Base-by-base conservation (phyloP, 2,113 vertebrate species). In the Petromus typicus region DNA sequence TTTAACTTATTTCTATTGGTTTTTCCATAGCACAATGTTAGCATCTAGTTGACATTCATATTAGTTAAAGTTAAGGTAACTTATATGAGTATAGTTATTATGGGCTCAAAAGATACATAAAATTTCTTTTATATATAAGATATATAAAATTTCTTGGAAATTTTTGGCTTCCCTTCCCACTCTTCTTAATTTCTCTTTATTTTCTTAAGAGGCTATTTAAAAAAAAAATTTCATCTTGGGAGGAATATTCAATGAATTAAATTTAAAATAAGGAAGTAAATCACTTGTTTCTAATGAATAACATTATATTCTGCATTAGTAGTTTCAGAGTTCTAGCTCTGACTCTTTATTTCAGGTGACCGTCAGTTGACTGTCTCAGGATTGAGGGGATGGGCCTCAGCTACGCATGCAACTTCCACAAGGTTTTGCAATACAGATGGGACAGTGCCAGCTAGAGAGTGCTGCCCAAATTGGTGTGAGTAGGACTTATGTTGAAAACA, bases 331-430 rank as follows among this genome's bases (percentile, higher is more conserved):
- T 67, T 89, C 94, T n/a, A 94, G 51, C 43, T 37, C 30, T 34
- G 51, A 84, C 13, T 97, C 51, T 27, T 43, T 87, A 22, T 91
- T 92, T 97, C 71, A 96, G 82, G 71, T 94, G 86, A 83, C 64
- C 45, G 37, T 75, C 86, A 69, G 85, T 90, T 92, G 93, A 87
- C 64, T 61, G 8, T 69, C 81, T 92, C 83, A 95, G 82, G 61
- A 89, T 40, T 37, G 30, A 61, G 40, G 37, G 43, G 59, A 40
- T 54, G 32, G 37, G 54, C 48, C 66, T 90, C 56, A 45, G 37
- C 79, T 79, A 91, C 0, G 0, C 48, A 32, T 64, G 11, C 57
- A 75, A 54, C 87, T 94, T 92, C 51, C 34, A 79, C 5, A 51
- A 76, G 34, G 34, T 91, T 25, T 94, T 81, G 90, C 81, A 96